Base-by-base conservation (phyloP, 2,797 vertebrate species). In the Bovichtus variegatus region DNA sequence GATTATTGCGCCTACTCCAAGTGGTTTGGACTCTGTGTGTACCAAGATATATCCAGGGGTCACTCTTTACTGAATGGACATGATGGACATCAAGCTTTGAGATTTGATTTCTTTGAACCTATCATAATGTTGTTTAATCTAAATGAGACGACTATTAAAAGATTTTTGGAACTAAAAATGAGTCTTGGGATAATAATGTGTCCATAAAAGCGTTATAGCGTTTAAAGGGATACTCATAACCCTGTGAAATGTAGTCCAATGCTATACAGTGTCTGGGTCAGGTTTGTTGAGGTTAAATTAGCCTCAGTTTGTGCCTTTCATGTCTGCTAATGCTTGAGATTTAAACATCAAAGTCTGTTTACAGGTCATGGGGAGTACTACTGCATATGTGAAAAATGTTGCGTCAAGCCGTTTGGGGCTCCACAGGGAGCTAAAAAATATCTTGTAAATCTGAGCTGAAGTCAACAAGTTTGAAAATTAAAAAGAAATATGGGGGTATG, bases 71-170 rank as follows among this genome's bases (percentile, higher is more conserved):
- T 51, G 79, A 84, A 82, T 75, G 81, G 81, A 93, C 87, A 82
- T 41, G 83, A 87, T 82, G 84, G 87, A 89, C 81, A 53, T 87
- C 38, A 74, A 77, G 82, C 82, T 87, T 86, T 86, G 81, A 79
- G 40, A 81, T 90, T 87, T 86, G 71, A 87, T 87, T 92, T 88
- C 75, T 92, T 92, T 91, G 75, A 92, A 88, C 50, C 71, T 80
- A 84, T 90, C 87, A 91, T 90, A 89, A 89, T 92, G 91, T 93
- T 92, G 85, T 94, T 94, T 92, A 90, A 92, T 90, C 90, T 69
- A 87, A 88, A 91, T 86, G 78, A 92, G 78, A 86, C 80, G 31
- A 80, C 77, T 91, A 94, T 94, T 93, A 94, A 94, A 94, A 86
- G 84, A 88, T 85, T 93, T 94, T 94, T 93, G 83, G 82, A 93